Conservation (phyloP, 2,888 invertebrate species). For the Hecatera dysodea region DNA sequence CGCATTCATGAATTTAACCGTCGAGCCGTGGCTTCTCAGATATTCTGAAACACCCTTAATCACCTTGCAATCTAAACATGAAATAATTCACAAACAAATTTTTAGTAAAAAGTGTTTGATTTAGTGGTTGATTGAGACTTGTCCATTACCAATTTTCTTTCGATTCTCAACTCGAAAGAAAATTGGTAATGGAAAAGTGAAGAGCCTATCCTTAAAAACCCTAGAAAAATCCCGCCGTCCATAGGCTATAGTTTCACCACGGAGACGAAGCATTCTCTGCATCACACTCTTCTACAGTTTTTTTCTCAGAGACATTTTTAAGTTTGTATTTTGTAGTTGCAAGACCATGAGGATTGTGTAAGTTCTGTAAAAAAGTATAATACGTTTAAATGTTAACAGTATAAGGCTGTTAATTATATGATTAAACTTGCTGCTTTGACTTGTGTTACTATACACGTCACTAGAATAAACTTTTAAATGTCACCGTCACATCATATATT, state of each 20-base stretch:
- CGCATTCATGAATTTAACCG: not conserved
- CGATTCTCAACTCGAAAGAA: not conserved
- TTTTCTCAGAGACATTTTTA: too few species aligned
- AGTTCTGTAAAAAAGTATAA: too few species aligned
- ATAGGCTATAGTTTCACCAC: slow-evolving; percentile 20
- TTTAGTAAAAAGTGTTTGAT: slow-evolving; percentile 1
- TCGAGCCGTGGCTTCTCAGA: not conserved
- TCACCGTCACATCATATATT: too few species aligned
- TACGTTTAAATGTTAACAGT: too few species aligned
- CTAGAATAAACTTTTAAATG: too few species aligned
- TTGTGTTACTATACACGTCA: too few species aligned
- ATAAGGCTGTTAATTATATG: too few species aligned
- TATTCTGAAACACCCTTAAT: not conserved
- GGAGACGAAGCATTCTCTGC: not conserved
- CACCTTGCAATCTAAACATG: not conserved
- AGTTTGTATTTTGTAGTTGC: slow-evolving; percentile 73
- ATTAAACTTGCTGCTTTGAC: too few species aligned
- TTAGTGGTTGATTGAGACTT: too few species aligned
- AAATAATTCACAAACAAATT: slow-evolving; percentile 8
- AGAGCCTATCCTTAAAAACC: not conserved
- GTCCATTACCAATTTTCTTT: too few species aligned
- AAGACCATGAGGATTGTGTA: too few species aligned
- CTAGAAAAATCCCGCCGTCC: not conserved
- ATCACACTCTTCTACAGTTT: slow-evolving; percentile 45
- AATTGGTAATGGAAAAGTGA: not conserved